Conservation (phyloP, 2,113 vertebrate genomes). For the Chauna torquata region DNA sequence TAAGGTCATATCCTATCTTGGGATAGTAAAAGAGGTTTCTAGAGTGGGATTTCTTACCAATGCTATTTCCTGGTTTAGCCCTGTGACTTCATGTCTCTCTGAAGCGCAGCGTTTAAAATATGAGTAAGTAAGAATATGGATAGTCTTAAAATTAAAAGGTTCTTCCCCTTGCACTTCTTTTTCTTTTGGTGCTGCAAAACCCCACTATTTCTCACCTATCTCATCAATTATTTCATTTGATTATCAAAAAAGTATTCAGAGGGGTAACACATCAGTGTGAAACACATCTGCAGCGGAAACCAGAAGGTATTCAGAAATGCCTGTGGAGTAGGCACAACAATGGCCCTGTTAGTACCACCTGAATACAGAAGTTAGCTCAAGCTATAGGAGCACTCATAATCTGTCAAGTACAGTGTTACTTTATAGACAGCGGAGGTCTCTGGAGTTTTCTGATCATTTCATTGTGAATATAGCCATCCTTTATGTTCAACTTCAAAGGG, state of each 20-base stretch:
- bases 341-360: neutral
- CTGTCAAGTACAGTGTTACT: neutral
- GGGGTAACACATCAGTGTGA: neutral
- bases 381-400: neutral
- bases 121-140: neutral
- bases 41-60: neutral
- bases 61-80: neutral
- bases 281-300: neutral
- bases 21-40: neutral
- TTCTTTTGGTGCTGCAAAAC: neutral
- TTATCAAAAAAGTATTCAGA: neutral
- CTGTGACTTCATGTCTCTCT: neutral
- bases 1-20: neutral
- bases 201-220: neutral
- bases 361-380: neutral
- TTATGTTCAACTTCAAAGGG: neutral
- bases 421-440: neutral
- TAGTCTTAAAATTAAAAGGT: neutral
- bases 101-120: neutral
- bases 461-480: neutral
- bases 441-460: neutral
- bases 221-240: neutral
- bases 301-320: neutral
- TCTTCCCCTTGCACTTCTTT: neutral
- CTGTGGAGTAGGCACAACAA: neutral